Base-by-base conservation (phyloP, 30 jellyfish, hydroid and myxozoan genomes). In the Cassiopea andromeda region DNA sequence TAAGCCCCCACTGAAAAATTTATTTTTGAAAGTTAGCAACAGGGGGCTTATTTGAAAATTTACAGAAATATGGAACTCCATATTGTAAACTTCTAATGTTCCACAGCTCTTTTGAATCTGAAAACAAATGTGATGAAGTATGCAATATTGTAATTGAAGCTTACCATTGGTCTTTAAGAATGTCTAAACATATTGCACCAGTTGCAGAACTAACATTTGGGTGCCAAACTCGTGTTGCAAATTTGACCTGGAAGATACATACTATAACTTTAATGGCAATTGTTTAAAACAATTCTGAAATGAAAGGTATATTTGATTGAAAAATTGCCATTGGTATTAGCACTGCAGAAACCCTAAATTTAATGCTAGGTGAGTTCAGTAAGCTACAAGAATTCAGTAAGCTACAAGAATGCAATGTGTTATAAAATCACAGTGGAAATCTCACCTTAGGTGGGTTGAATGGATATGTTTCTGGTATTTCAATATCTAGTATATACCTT, bases 171-270 rank as follows among this genome's bases (percentile, higher is more conserved):
- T 92, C 99, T 89, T 92, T 95, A 38, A 95, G 81, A 18, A 95
- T 92, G 83, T 95, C 99, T 81, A 95, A 89, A 88, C 99, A 95
- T 27, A 95, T 95, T 49, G 98, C 98, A 57, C 99, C 99, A 44
- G 99, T 95, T 17, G 92, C 98, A 38, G 98, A 91, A 69, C 99
- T 95, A 9, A 95, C 85, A 89, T 95, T 95, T 45, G 99, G 99
- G 77, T 95, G 99, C 99, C 99, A 95, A 46, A 95, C 93, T 47
- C 93, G 92, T 27, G 99, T 95, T 17, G 88, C 69, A 74, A 95
- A 95, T 79, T 92, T 95, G 12, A 95, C 94, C 94, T 85, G 38
- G n/a, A 60, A 74, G 19, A 7, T 1, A 73, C 60, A 69, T n/a
- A 9, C 72, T 47, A 19, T 7, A 46, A 17, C 43, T 7, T 43